phyloP scores from a whole-genome alignment of 1,140 invertebrate genomes.

The Drosophila rhopaloa region DNA sequence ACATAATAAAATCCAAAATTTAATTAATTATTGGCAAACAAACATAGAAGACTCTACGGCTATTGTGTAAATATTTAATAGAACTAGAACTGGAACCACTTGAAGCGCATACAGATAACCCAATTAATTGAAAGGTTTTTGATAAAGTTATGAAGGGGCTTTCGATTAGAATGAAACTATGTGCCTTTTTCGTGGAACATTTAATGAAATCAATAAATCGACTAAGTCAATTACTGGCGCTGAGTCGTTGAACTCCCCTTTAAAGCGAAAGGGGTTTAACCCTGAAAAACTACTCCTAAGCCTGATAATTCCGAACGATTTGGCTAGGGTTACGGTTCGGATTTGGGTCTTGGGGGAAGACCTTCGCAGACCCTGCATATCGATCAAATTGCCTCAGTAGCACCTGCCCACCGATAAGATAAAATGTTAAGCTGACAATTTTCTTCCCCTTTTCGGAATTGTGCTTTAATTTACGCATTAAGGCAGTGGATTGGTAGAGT shows the following conservation, averaged over 20 bases:
- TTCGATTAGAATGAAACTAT: conserved; percentile 60
- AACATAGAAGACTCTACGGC: conserved; percentile 3
- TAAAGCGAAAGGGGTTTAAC: conserved; percentile 39
- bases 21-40: conserved; percentile 73
- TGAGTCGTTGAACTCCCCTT: conserved; percentile 48
- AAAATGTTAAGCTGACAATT: conserved; percentile 66
- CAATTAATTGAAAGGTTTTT: conserved; percentile 81
- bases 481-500: not conserved
- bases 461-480: conserved; percentile 38
- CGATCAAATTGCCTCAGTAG: conserved; percentile 58
- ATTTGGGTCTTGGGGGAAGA: conserved; percentile 34
- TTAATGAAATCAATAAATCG: conserved; percentile 43
- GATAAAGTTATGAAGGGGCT: conserved; percentile 75
- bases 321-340: conserved; percentile 2
- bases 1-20: conserved; percentile 39
- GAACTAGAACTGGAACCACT: conserved; percentile 42
- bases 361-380: conserved; percentile 57
- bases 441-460: conserved; percentile 23
- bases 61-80: conserved; percentile 66
- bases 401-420: conserved; percentile 56
- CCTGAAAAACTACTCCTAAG: conserved; percentile 35
- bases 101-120: conserved; percentile 65
- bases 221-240: conserved; percentile 43
- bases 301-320: conserved; percentile 22
- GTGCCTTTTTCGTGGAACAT: conserved; percentile 8